Percentiles rank a stretch among this genome's conserved stretches.
These are phyloP conservation scores for Neogobius melanostomus DNA, from an alignment of 2,113 vertebrate species.

Conservation along the genomic window DNA sequence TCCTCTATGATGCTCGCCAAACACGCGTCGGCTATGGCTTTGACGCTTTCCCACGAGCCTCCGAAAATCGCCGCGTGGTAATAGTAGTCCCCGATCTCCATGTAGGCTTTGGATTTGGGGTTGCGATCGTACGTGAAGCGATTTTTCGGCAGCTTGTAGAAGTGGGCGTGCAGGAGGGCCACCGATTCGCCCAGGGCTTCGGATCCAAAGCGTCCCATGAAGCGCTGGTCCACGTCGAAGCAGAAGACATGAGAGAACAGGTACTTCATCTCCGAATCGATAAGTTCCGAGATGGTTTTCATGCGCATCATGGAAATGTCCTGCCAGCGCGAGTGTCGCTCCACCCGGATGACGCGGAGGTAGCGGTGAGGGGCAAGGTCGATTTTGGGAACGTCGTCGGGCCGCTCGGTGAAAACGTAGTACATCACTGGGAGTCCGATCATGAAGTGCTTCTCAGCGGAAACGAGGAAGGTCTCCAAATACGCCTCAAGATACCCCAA, in stretches of 20 bases:
- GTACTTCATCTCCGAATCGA: conserved; percentile 47
- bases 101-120: conserved; percentile 63
- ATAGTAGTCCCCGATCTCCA: conserved; percentile 69
- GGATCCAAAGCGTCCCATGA: conserved; percentile 65
- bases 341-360: conserved; percentile 53
- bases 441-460: conserved; percentile 77
- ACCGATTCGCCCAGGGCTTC: conserved; percentile 74
- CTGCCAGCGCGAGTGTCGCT: conserved; percentile 70
- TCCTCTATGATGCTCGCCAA: conserved; percentile 57
- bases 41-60: conserved; percentile 63
- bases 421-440: conserved; percentile 69
- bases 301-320: conserved; percentile 80
- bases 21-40: conserved; percentile 58
- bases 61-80: conserved; percentile 79
- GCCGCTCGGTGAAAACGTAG: conserved; percentile 76
- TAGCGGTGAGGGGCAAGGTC: conserved; percentile 31
- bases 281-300: conserved; percentile 54
- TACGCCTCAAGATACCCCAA: conserved; percentile 69
- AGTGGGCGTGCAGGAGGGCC: conserved; percentile 75
- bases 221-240: conserved; percentile 76
- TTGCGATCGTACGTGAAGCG: conserved; percentile 69
- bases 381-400: conserved; percentile 44
- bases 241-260: conserved; percentile 66
- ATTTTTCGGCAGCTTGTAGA: conserved; percentile 53
- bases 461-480: conserved; percentile 65